Conservation (phyloP, 2,797 vertebrate genomes). For the Monodelphis domestica region DNA sequence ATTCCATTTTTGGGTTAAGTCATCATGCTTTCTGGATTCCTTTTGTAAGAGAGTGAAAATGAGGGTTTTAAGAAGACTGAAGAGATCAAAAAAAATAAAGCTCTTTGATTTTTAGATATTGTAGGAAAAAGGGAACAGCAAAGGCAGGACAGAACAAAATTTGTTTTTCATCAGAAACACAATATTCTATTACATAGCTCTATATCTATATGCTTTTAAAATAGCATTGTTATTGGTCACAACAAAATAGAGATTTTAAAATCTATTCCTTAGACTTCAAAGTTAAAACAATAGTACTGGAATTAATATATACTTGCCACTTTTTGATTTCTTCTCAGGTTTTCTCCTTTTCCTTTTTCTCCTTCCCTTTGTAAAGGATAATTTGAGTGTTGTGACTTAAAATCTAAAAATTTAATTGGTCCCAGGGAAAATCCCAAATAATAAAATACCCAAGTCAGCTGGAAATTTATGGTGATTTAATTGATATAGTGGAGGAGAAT, state of each 20-base stretch:
- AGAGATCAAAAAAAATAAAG: constrained; percentile 28
- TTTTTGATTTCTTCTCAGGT: background rate
- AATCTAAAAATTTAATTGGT: too few species aligned
- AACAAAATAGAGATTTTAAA: background rate
- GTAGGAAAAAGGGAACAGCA: background rate
- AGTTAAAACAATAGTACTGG: background rate
- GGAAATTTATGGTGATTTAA: too few species aligned
- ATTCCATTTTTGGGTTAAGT: background rate
- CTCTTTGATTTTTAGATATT: constrained; percentile 32
- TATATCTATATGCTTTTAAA: background rate
- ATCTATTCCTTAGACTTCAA: background rate
- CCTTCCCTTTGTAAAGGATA: too few species aligned
- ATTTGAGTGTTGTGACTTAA: too few species aligned
- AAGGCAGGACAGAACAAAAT: background rate
- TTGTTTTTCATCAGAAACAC: background rate
- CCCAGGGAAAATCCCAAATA: too few species aligned
- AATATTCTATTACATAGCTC: background rate
- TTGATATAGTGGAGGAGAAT: too few species aligned
- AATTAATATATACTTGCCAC: background rate
- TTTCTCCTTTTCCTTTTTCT: background rate
- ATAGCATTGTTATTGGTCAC: background rate
- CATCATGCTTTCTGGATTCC: background rate
- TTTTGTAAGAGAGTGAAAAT: background rate
- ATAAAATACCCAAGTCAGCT: too few species aligned
- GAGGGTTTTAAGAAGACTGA: background rate